Conservation (phyloP, 1,140 invertebrate genomes). For the Trinorchestia longiramus region DNA sequence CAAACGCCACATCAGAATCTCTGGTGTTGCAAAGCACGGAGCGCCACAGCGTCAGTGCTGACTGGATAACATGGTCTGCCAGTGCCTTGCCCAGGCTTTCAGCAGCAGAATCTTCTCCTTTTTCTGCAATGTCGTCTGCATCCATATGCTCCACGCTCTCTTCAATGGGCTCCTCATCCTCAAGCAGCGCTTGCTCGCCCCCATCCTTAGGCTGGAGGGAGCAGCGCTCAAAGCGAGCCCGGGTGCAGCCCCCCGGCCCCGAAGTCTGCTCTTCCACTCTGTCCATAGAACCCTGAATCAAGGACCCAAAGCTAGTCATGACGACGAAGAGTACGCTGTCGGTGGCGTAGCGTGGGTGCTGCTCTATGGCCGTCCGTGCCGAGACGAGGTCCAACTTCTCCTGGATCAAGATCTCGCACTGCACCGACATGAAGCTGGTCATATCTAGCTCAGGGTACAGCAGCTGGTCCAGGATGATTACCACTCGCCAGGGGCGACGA, state of each 20-base stretch:
- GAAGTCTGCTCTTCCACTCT: background rate
- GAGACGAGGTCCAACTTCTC: background rate
- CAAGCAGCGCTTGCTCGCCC: background rate
- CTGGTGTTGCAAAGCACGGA: background rate
- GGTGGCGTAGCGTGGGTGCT: conserved; percentile 17
- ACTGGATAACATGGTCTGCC: background rate
- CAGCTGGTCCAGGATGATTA: conserved; percentile 24
- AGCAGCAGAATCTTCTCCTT: background rate
- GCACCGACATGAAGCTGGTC: conserved; percentile 10
- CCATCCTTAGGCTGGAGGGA: background rate
- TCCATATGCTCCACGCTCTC: background rate
- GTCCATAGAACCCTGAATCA: background rate
- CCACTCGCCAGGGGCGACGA: conserved; percentile 29
- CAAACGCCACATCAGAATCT: conserved; percentile 17
- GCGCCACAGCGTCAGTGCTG: conserved; percentile 7
- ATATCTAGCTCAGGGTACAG: background rate
- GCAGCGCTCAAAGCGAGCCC: conserved; percentile 9
- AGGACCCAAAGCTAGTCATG: background rate
- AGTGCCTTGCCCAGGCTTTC: background rate
- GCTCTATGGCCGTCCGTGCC: background rate
- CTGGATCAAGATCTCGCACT: conserved; percentile 25
- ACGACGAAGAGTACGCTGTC: conserved; percentile 35
- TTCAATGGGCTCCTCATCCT: background rate
- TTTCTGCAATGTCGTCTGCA: background rate
- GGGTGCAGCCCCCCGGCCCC: background rate